Base-by-base conservation (phyloP, 2,797 vertebrate species). In the Cebuella pygmaea region DNA sequence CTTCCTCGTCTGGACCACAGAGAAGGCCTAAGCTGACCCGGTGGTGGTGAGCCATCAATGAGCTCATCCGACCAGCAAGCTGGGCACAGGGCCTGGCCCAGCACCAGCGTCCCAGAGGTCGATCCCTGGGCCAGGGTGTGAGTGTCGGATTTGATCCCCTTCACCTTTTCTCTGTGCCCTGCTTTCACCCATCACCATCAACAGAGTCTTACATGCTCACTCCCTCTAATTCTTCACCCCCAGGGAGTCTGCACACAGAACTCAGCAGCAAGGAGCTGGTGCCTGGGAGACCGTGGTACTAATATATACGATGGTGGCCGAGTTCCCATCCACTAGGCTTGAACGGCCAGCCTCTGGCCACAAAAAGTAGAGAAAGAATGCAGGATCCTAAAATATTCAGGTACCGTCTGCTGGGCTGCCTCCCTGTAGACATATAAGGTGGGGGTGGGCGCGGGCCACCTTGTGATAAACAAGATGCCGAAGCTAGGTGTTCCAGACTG, bases 401-500 rank as follows among this genome's bases (percentile, higher is more conserved):
- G 44, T 57, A 59, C 78, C 4, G 26, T 14, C 33, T 19, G 44
- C 24, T 41, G 44, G 39, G 50, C 55, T 27, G 50, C n/a, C 67
- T 86, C 72, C 46, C 44, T 11, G 50, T 19, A 82, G 78, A 48
- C n/a, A 46, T 24, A 57, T 2, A 50, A 20, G 78, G 72, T 44
- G 64, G 55, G 24, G 27, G 78, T 20, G 75, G 57, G 74, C 44
- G n/a, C 92, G 48, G 59, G 74, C n/a, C 76, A 76, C 89, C 72
- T 30, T 50, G 20, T 20, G 44, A 80, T 93, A 93, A 95, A 93
- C 55, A 92, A 95, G 92, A 93, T 79, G 75, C 80, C 80, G 0
- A 22, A 57, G 76, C 27, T 93, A 94, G 90, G 96, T 95, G 81
- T 94, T 93, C 67, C 78, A 93, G 61, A 36, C 90, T 57, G 74